These are phyloP conservation scores for Emydocephalus ijimae DNA, from an alignment of 2,113 vertebrate genomes.

Conservation along the genomic window DNA sequence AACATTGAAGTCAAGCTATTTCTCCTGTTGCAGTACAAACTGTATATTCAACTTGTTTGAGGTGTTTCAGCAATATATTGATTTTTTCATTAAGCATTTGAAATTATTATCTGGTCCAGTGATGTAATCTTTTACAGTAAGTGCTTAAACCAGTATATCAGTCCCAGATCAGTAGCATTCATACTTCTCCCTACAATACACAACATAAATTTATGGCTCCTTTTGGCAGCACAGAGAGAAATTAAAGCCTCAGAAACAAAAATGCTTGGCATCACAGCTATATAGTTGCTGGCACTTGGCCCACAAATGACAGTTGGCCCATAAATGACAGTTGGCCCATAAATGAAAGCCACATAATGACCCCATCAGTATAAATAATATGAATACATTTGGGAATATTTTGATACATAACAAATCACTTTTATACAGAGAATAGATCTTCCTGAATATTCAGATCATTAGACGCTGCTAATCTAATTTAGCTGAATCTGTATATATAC, in stretches of 20 bases:
- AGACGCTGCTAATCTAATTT: not conserved
- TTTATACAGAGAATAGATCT: not conserved
- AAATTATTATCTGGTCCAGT: not conserved
- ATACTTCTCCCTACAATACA: conserved; percentile 2
- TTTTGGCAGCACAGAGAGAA: not conserved
- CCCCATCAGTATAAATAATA: conserved; percentile 30
- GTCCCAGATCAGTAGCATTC: not conserved
- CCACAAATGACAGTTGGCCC: conserved; percentile 14
- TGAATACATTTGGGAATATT: not conserved
- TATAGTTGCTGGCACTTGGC: conserved; percentile 27
- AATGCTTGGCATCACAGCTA: conserved; percentile 9
- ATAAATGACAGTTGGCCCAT: conserved; percentile 5
- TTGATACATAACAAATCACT: not conserved
- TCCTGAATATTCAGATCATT: not conserved
- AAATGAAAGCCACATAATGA: conserved; percentile 30
- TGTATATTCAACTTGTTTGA: not conserved
- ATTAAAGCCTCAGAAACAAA: conserved; percentile 31
- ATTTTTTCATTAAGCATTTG: not conserved
- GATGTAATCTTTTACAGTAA: not conserved
- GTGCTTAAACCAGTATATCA: not conserved
- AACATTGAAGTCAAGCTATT: not conserved
- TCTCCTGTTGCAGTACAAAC: not conserved
- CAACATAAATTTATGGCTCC: not conserved
- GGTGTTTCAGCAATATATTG: not conserved
- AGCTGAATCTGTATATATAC: not conserved